Percentiles rank a stretch among this genome's conserved stretches.
These are phyloP conservation scores for Micromesistius poutassou DNA, from an alignment of 2,797 vertebrate genomes.

Conservation along the genomic window DNA sequence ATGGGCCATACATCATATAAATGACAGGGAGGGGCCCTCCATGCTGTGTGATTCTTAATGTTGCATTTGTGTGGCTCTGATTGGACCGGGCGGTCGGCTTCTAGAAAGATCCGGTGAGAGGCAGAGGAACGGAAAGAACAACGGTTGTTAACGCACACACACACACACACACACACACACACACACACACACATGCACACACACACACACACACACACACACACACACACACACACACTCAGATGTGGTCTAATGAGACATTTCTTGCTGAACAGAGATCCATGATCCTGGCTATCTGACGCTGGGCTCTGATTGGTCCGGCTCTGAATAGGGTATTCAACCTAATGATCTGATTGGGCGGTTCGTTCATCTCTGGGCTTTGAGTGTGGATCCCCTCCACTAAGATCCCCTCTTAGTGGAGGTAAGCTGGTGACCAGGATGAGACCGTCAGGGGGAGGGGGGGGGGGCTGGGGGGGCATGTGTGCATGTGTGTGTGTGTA, in stretches of 20 bases:
- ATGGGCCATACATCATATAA: no score
- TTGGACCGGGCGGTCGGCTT: no score
- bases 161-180: background rate
- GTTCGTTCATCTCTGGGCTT: background rate
- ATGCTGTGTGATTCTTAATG: no score
- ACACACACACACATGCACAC: background rate
- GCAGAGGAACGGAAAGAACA: no score
- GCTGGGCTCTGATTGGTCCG: background rate
- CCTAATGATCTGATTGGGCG: background rate
- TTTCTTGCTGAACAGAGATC: no score
- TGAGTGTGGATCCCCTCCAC: no score
- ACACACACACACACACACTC: constrained; percentile 1
- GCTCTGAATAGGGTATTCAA: background rate
- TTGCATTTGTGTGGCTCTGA: no score
- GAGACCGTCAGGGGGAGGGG: no score
- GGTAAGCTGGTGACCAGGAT: no score
- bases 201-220: constrained; percentile 1
- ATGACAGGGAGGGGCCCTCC: no score
- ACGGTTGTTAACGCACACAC: background rate
- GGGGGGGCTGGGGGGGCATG: background rate
- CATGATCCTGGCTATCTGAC: background rate
- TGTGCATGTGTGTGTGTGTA: background rate
- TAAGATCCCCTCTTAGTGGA: no score
- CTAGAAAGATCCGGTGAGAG: no score
- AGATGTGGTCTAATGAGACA: background rate